A percentile compares a stretch with the other conserved stretches of the same genome.
These are phyloP conservation scores for Galemys pyrenaicus DNA, from an alignment of 2,113 vertebrate species.

Conservation along the genomic window DNA sequence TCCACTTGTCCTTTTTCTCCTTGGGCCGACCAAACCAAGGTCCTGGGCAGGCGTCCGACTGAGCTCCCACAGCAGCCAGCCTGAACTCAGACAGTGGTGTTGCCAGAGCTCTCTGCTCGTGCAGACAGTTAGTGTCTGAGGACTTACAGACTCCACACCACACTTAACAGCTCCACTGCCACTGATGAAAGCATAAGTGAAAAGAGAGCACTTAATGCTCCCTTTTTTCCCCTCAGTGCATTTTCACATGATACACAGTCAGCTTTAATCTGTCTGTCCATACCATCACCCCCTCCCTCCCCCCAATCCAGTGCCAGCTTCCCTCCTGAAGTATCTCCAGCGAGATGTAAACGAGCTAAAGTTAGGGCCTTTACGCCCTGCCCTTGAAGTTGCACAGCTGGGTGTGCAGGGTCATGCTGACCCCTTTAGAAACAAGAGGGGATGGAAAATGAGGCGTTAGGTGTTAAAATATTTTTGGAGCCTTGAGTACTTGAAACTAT, in stretches of 20 bases:
- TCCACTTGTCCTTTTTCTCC: rapidly evolving
- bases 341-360: no score
- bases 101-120: rapidly evolving
- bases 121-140: neutral
- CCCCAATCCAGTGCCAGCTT: neutral
- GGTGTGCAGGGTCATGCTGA: neutral
- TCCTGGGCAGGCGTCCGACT: neutral
- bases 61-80: neutral
- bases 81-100: neutral
- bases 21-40: neutral
- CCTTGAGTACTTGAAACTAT: neutral
- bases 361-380: neutral
- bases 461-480: constrained; percentile 26
- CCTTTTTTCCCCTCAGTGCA: neutral
- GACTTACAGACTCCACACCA: neutral
- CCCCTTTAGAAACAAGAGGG: neutral
- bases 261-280: neutral
- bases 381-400: neutral
- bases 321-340: neutral
- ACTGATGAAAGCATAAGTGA: neutral
- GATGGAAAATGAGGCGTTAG: neutral
- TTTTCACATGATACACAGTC: neutral
- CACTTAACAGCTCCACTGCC: neutral
- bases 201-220: neutral
- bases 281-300: no score